phyloP scores from a whole-genome alignment of 2,797 vertebrate genomes.

The Megaceryle alcyon region DNA sequence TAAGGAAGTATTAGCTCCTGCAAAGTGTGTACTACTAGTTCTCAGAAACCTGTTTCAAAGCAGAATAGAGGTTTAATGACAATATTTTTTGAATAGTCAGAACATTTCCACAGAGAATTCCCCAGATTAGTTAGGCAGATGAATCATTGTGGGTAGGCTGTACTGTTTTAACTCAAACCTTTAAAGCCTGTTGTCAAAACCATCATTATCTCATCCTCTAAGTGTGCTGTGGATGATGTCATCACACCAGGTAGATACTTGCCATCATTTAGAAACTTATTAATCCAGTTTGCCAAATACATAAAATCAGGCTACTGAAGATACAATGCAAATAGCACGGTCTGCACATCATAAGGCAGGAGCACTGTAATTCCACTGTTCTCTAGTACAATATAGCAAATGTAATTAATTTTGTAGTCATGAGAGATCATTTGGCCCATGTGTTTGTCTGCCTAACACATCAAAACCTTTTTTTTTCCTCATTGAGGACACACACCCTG shows the following conservation, averaged over 20 bases:
- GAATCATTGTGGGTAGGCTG: neutral
- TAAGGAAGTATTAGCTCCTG: neutral
- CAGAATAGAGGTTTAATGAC: neutral
- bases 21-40: neutral
- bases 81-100: neutral
- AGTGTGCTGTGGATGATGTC: neutral
- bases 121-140: neutral
- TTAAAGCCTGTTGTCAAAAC: neutral
- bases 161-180: neutral
- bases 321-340: neutral
- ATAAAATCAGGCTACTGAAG: neutral
- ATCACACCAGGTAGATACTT: neutral
- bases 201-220: neutral
- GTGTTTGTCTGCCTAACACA: neutral
- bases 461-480: neutral
- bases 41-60: neutral
- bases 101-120: neutral
- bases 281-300: neutral
- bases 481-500: neutral
- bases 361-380: neutral
- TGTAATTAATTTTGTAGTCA: neutral
- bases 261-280: neutral
- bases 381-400: neutral
- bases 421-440: neutral
- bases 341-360: neutral